Evolutionary conservation across 2,113 vertebrate species (phyloP).

Genomic region (Neomonachus schauinslandi): DNA sequence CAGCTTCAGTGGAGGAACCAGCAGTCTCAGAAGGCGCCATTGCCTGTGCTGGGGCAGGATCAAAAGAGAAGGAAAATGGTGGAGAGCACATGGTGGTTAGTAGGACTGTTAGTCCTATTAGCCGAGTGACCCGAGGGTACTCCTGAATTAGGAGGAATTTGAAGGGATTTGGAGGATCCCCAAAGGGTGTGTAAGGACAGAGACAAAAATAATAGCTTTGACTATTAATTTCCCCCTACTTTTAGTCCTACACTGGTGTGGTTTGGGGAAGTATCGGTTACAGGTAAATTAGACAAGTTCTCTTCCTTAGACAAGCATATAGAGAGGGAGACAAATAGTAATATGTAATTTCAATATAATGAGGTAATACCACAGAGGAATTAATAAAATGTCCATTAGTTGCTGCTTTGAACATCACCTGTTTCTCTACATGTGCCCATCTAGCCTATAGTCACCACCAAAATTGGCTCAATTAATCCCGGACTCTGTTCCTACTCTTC

Average conservation of each 20-base stretch:
- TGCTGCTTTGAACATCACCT: background rate
- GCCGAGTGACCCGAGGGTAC: background rate
- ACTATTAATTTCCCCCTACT: background rate
- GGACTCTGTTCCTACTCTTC: background rate
- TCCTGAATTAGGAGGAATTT: background rate
- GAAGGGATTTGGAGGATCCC: background rate
- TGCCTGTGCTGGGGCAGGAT: background rate
- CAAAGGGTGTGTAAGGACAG: background rate
- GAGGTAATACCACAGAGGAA: background rate
- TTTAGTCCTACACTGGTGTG: background rate
- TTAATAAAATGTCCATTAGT: background rate
- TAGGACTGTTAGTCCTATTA: background rate
- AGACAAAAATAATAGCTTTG: background rate
- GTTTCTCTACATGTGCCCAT: background rate
- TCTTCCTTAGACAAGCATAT: background rate
- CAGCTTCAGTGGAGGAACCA: background rate
- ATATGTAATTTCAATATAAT: background rate
- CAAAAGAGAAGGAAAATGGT: background rate
- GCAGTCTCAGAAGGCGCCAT: background rate
- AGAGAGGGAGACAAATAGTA: background rate
- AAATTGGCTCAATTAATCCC: background rate
- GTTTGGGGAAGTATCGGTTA: background rate
- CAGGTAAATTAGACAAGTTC: background rate
- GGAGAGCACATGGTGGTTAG: background rate
- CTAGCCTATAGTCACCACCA: background rate